These are phyloP conservation scores for Cephus rjabovi DNA, from an alignment of 2,888 invertebrate genomes.

Conservation along the genomic window DNA sequence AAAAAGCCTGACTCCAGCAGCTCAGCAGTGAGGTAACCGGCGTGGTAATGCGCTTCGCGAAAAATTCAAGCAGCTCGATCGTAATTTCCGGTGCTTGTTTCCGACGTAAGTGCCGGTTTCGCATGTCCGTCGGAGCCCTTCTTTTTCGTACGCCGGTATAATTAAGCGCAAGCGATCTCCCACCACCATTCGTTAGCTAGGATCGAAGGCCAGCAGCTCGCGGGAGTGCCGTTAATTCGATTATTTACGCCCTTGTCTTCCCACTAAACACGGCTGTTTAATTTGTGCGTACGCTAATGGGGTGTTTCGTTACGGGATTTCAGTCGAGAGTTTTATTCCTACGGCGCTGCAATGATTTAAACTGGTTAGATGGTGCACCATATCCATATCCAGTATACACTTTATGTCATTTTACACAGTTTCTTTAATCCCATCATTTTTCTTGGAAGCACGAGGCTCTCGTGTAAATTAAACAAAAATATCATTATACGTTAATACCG, in stretches of 20 bases:
- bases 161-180: not conserved
- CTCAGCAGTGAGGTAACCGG: not conserved
- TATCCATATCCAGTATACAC: not conserved
- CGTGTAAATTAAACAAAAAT: not conserved
- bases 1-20: not conserved
- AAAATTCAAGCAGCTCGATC: not conserved
- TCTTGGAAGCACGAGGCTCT: not conserved
- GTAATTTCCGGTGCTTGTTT: not conserved
- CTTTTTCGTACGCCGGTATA: not conserved
- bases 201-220: not conserved
- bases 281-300: not conserved
- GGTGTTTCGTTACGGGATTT: not conserved
- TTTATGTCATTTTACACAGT: not conserved
- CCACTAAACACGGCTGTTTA: not conserved
- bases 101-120: not conserved
- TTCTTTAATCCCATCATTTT: not conserved
- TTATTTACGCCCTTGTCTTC: not conserved
- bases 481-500: not conserved
- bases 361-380: not conserved
- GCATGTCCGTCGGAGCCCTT: not conserved
- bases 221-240: conserved; percentile 1
- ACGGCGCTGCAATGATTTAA: not conserved
- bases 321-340: not conserved
- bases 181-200: not conserved
- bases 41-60: not conserved